Conservation (phyloP, 2,113 vertebrate genomes). For the Blennius ocellaris region DNA sequence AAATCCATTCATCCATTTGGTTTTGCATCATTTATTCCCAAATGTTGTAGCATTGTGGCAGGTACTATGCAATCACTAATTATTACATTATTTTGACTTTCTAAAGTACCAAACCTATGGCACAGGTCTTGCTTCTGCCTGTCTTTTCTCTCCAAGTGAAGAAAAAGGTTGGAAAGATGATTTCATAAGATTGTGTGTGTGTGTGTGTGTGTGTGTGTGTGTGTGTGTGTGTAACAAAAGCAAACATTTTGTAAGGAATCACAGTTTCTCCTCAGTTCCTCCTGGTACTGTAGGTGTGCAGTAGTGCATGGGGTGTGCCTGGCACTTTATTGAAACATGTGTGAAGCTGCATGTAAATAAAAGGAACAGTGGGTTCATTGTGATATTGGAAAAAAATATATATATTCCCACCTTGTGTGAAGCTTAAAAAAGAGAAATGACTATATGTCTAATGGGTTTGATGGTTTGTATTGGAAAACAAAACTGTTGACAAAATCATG, state of each 20-base stretch:
- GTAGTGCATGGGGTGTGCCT: background rate
- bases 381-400: background rate
- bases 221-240: too few relatives aligned
- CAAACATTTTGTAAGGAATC: too few relatives aligned
- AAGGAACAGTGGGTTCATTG: background rate
- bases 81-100: too few relatives aligned
- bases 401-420: background rate
- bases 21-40: too few relatives aligned
- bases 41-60: too few relatives aligned
- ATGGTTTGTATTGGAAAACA: background rate
- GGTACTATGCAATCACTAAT: too few relatives aligned
- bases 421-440: background rate
- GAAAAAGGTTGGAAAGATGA: background rate
- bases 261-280: too few relatives aligned
- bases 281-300: background rate
- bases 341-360: background rate
- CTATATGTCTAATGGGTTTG: too few relatives aligned
- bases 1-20: too few relatives aligned
- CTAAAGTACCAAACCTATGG: background rate
- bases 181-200: constrained; percentile 29
- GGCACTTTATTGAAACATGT: background rate
- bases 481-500: constrained; percentile 3
- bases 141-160: background rate
- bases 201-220: constrained; percentile 26
- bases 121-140: background rate